phyloP scores from a whole-genome alignment of 2,888 invertebrate species.

The Lomographa bimaculata region DNA sequence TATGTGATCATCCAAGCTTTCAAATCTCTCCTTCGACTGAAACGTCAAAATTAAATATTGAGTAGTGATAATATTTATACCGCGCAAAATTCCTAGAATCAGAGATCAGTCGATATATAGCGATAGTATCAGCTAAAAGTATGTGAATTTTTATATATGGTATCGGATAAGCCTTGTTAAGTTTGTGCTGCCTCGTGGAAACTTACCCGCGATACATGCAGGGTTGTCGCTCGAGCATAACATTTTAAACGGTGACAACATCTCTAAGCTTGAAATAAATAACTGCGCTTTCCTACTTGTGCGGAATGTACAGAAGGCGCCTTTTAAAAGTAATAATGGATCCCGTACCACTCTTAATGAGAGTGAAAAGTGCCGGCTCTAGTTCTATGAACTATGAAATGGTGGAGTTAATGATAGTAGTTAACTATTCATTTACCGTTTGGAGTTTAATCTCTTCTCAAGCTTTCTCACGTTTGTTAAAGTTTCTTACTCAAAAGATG shows the following conservation, averaged over 20 bases:
- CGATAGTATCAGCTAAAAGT: slow-evolving; percentile 37
- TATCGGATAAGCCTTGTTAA: slow-evolving; percentile 62
- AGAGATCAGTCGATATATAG: slow-evolving; percentile 25
- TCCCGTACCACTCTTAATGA: slow-evolving; percentile 13
- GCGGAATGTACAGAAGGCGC: slow-evolving; percentile 9
- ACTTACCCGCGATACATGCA: slow-evolving; percentile 40
- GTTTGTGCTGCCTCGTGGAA: slow-evolving; percentile 62
- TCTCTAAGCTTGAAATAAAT: slow-evolving; percentile 27
- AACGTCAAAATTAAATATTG: too few species aligned
- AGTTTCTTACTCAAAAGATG: too few species aligned
- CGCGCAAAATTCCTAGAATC: too few species aligned
- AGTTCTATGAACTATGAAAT: slow-evolving; percentile 10
- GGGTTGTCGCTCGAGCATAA: slow-evolving; percentile 34
- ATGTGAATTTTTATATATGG: slow-evolving; percentile 45
- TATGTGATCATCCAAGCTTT: too few species aligned
- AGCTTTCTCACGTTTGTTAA: slow-evolving; percentile 2
- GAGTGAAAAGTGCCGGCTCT: slow-evolving; percentile 7
- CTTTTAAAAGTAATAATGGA: slow-evolving; percentile 14
- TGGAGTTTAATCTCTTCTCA: slow-evolving; percentile 9
- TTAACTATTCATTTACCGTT: slow-evolving; percentile 14
- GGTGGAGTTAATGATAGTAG: slow-evolving; percentile 6
- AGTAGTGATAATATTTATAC: too few species aligned
- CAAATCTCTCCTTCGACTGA: too few species aligned
- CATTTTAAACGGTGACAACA: slow-evolving; percentile 30
- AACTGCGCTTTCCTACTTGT: slow-evolving; percentile 1